Conservation (phyloP, 2,888 invertebrate species). For the Hyposoter dolosus region DNA sequence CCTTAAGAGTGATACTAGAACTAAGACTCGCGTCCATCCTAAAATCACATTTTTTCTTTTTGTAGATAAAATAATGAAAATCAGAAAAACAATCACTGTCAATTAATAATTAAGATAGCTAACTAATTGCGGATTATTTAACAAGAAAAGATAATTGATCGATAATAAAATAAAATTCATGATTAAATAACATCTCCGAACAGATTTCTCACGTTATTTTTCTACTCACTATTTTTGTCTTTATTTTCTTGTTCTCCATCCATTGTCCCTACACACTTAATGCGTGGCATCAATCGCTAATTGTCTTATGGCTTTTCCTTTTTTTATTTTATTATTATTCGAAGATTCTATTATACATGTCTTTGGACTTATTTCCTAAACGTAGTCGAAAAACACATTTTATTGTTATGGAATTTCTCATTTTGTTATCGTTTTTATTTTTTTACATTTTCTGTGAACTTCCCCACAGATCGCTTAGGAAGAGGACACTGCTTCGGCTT, state of each 20-base stretch:
- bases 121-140: constrained; percentile 18
- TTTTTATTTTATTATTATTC: constrained; percentile 14
- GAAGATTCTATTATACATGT: constrained; percentile 61
- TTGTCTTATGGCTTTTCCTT: constrained; percentile 19
- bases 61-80: constrained; percentile 37
- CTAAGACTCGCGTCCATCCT: constrained; percentile 59
- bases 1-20: constrained; percentile 70
- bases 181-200: constrained; percentile 25
- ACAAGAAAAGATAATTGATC: constrained; percentile 24
- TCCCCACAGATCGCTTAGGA: constrained; percentile 56
- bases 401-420: constrained; percentile 11
- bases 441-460: constrained; percentile 60
- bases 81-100: constrained; percentile 33
- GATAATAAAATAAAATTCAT: constrained; percentile 53
- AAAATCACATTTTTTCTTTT: constrained; percentile 29
- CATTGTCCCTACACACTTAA: constrained; percentile 25
- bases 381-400: constrained; percentile 39
- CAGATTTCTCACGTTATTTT: neutral
- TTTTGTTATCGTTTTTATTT: constrained; percentile 32
- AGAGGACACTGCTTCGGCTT: constrained; percentile 73
- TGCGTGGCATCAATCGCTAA: constrained; percentile 27
- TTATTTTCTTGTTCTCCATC: constrained; percentile 17
- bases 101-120: constrained; percentile 33
- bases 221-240: constrained; percentile 29
- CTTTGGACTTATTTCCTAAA: constrained; percentile 64